Conservation (phyloP, 2,113 vertebrate genomes). For the Neotoma lepida region DNA sequence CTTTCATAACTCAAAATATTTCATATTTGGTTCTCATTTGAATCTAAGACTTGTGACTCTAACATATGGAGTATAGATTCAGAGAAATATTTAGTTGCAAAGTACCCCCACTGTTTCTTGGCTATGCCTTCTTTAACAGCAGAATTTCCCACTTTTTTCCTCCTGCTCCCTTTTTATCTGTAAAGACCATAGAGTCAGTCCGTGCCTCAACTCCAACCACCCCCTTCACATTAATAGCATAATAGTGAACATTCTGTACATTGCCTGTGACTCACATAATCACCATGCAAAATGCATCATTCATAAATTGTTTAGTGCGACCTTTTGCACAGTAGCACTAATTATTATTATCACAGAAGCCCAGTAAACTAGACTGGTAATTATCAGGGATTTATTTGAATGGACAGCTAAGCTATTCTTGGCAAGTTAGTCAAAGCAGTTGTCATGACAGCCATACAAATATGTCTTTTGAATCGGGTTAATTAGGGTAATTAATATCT, state of each 20-base stretch:
- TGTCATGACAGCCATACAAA: slow-evolving; percentile 91
- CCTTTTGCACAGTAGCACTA: slow-evolving; percentile 93
- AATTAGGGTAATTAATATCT: slow-evolving; percentile 93
- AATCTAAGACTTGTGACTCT: slow-evolving; percentile 1
- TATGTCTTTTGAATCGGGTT: slow-evolving; percentile 89
- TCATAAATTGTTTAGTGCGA: slow-evolving; percentile 93
- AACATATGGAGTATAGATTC: slow-evolving; percentile 37
- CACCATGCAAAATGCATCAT: slow-evolving; percentile 87
- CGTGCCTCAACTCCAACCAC: slow-evolving; percentile 14
- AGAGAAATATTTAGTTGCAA: slow-evolving; percentile 55
- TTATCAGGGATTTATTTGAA: slow-evolving; percentile 96
- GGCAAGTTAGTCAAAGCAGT: slow-evolving; percentile 90
- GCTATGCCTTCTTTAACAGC: slow-evolving; percentile 10
- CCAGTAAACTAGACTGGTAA: slow-evolving; percentile 94
- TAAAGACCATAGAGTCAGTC: slow-evolving; percentile 55
- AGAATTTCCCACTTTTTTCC: not conserved
- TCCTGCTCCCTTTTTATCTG: not conserved
- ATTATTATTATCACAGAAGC: slow-evolving; percentile 94
- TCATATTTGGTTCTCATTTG: slow-evolving; percentile 44
- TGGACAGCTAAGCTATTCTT: slow-evolving; percentile 92
- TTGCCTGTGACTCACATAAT: slow-evolving; percentile 83
- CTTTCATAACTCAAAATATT: not conserved
- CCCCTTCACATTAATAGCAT: slow-evolving; percentile 40
- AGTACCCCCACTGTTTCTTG: slow-evolving; percentile 52
- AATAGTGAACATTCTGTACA: slow-evolving; percentile 67